Evolutionary conservation across 2,797 vertebrate genomes (phyloP).

Genomic region (Agapornis canus): DNA sequence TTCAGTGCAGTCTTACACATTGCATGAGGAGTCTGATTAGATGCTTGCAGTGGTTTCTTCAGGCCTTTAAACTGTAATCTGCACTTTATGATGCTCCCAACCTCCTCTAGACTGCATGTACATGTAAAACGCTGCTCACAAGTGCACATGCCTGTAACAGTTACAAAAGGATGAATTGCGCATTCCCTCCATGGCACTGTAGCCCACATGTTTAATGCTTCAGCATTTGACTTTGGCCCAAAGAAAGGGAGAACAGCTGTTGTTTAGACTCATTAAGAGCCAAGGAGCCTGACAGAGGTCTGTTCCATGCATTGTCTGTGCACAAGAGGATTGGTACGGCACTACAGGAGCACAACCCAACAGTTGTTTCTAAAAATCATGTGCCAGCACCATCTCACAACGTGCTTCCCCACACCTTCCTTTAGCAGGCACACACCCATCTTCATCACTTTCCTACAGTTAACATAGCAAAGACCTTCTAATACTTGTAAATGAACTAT

Average conservation of each 20-base stretch:
- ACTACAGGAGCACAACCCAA: not conserved
- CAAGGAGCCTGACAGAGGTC: conserved; percentile 42
- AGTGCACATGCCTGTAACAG: not conserved
- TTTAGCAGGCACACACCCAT: not conserved
- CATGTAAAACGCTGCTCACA: not conserved
- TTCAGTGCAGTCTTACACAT: not conserved
- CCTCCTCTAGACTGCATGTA: not conserved
- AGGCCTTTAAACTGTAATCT: not conserved
- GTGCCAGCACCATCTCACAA: not conserved
- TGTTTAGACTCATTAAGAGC: conserved; percentile 55
- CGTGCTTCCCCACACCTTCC: not conserved
- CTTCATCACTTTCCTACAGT: not conserved
- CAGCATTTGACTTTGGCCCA: conserved; percentile 44
- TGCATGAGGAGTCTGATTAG: not conserved
- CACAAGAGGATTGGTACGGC: not conserved
- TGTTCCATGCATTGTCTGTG: not conserved
- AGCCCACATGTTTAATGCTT: conserved; percentile 52
- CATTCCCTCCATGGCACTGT: not conserved
- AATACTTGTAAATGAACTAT: not conserved
- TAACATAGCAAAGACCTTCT: not conserved
- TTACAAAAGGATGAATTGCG: not conserved
- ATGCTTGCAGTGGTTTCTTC: not conserved
- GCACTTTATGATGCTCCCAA: not conserved
- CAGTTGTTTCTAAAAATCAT: not conserved
- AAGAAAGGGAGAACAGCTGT: conserved; percentile 47